Percentiles rank a stretch among this genome's conserved stretches.
phyloP scores from a whole-genome alignment of 2,113 vertebrate species.

The Pelusios castaneus region DNA sequence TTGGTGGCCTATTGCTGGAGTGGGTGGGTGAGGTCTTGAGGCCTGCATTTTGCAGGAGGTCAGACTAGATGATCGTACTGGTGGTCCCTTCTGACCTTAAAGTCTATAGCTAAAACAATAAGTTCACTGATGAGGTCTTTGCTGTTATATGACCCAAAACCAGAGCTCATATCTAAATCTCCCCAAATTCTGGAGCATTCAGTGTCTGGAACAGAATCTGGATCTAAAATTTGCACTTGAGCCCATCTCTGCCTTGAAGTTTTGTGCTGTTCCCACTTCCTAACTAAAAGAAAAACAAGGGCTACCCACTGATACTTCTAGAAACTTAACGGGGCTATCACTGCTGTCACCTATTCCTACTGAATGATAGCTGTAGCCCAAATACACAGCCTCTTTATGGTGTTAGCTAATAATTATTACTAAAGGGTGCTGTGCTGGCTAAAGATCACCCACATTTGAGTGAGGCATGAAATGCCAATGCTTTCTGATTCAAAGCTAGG shows the following conservation, averaged over 20 bases:
- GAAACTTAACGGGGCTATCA: neutral
- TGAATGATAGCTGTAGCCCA: neutral
- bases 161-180: neutral
- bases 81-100: too few relatives aligned
- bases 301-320: neutral
- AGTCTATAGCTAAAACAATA: neutral
- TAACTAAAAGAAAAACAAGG: neutral
- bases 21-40: too few relatives aligned
- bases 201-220: neutral
- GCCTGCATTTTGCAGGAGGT: too few relatives aligned
- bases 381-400: neutral
- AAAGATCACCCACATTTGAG: accelerated
- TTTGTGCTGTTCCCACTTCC: neutral
- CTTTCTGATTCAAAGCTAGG: neutral
- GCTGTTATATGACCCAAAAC: neutral
- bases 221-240: neutral
- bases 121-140: neutral
- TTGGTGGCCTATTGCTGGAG: too few relatives aligned
- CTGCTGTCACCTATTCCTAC: neutral
- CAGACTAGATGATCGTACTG: too few relatives aligned
- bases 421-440: neutral
- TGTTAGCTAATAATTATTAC: neutral
- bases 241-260: neutral
- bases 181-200: too few relatives aligned
- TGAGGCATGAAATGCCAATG: neutral